These are phyloP conservation scores for Halisarca cf. caerulea DNA, from an alignment of 37 sponge, comb jelly and placozoan species.

Conservation along the genomic window DNA sequence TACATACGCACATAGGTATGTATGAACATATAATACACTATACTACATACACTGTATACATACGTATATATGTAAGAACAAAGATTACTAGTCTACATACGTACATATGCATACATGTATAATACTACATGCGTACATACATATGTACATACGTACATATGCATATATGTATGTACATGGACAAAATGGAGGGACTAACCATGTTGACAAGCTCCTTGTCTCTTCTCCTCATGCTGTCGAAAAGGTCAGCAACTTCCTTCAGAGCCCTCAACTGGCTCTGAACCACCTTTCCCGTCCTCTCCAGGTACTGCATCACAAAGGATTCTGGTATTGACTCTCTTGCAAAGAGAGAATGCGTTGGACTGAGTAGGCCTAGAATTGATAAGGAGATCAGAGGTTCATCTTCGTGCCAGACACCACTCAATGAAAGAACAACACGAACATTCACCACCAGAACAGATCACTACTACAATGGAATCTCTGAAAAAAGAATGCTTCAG, in stretches of 20 bases:
- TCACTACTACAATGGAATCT: too few species aligned
- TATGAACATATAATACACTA: too few species aligned
- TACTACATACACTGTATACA: too few species aligned
- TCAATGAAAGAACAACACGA: too few species aligned
- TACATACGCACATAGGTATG: too few species aligned
- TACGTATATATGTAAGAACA: too few species aligned
- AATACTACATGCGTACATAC: background rate
- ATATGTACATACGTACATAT: too few species aligned
- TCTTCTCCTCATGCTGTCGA: constrained; percentile 62
- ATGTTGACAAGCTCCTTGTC: constrained; percentile 59
- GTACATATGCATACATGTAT: background rate
- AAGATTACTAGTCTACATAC: too few species aligned
- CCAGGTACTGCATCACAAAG: constrained; percentile 49
- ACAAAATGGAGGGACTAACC: constrained; percentile 11
- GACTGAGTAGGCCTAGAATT: background rate
- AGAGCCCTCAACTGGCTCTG: constrained; percentile 12
- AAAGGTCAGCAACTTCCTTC: constrained; percentile 33
- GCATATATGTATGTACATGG: too few species aligned
- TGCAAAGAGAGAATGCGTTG: constrained; percentile 42
- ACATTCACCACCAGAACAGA: too few species aligned
- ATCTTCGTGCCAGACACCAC: too few species aligned
- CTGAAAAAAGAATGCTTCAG: too few species aligned
- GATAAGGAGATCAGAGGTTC: background rate
- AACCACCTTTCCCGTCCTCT: background rate
- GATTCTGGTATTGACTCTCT: constrained; percentile 26